These are phyloP conservation scores for Nephrotoma appendiculata DNA, from an alignment of 2,888 invertebrate species.

Conservation along the genomic window DNA sequence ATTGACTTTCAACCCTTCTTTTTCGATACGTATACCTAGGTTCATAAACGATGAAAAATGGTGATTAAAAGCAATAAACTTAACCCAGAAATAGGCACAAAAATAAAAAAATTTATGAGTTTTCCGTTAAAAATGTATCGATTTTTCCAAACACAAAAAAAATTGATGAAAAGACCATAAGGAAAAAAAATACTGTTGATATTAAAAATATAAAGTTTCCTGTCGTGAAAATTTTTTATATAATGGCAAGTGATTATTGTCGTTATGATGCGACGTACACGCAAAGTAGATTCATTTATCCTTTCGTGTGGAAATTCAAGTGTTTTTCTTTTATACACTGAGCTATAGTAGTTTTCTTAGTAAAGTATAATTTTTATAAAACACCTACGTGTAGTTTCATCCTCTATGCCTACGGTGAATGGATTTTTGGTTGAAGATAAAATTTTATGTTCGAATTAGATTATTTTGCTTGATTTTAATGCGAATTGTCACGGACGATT, in stretches of 20 bases:
- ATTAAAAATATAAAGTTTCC: background rate
- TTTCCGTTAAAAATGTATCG: background rate
- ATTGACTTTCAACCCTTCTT: background rate
- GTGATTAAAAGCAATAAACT: background rate
- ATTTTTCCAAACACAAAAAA: background rate
- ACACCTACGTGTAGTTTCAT: too few relatives aligned
- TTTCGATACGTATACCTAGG: background rate
- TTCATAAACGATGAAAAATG: background rate
- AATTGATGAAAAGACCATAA: background rate
- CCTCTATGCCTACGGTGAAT: background rate
- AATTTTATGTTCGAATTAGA: background rate
- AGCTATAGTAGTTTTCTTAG: background rate
- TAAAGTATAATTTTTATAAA: background rate
- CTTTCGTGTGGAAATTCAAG: background rate
- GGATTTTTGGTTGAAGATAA: background rate
- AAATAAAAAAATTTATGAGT: background rate
- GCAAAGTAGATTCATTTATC: background rate
- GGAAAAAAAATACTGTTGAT: background rate
- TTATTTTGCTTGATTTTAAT: background rate
- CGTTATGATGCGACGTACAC: background rate
- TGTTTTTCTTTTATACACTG: background rate
- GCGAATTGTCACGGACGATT: background rate
- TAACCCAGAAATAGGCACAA: background rate
- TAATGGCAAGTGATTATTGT: background rate
- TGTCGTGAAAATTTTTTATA: background rate